Base-by-base conservation (phyloP, 2,113 vertebrate genomes). In the Myiagra hebetior region DNA sequence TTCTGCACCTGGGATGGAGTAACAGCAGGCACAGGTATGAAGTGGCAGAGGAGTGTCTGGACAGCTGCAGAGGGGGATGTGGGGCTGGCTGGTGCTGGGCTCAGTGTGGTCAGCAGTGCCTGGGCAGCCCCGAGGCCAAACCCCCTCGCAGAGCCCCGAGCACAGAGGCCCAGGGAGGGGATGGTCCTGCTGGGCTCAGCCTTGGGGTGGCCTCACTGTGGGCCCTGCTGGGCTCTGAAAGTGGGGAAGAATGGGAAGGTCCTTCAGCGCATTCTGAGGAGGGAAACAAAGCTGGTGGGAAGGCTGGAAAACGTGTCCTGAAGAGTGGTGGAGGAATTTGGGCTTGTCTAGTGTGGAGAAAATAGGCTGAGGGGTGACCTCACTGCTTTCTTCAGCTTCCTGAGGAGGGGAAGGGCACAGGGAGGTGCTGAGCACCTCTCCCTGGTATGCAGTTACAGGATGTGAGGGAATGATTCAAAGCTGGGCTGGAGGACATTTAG, bases 181-280 rank as follows among this genome's bases (percentile, higher is more conserved):
- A 52, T 12, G 47, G 22, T 8, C 77, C 68, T 0, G 1, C 27
- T 16, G 37, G 41, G 30, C 46, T 46, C 69, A 21, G 52, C 23
- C 7, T 6, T 20, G 37, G 15, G 20, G 33, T 0, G 0, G 44
- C 37, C 44, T 74, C 33, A 4, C 1, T 3, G 4, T 7, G 63
- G 28, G 52, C 52, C 22, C n/a, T 27, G 37, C 53, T 47, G 46
- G 53, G 30, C 47, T 13, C 60, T 23, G 28, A 33, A 26, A 47
- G 26, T 20, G 33, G 20, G 53, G 23, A 50, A 9, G 18, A 19
- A 2, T 4, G 60, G 37, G 35, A 31, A 50, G 5, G 21, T 21
- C 35, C 21, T 26, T 9, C 26, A 7, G 23, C 2, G 10, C 10
- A 0, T 33, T 7, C 62, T 17, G 31, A 50, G 37, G 16, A 50